Conservation (phyloP, 2,113 vertebrate genomes). For the Otis tarda region DNA sequence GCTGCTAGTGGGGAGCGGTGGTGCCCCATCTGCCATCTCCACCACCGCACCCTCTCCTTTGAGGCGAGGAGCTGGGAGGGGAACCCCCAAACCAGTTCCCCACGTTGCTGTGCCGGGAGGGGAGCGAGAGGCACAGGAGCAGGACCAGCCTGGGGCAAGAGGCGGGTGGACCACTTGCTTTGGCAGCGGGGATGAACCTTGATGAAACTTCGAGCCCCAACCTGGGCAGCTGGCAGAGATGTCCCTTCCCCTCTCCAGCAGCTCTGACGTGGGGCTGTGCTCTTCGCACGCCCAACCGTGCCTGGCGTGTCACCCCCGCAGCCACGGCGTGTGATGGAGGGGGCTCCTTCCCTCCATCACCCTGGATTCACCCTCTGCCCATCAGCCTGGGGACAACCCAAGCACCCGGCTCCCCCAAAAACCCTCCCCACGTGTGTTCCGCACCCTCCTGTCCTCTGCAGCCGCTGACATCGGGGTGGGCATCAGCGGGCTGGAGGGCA, state of each 20-base stretch:
- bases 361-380: not conserved
- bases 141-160: not conserved
- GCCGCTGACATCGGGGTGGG: conserved; percentile 92
- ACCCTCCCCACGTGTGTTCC: accelerated
- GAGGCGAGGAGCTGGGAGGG: not conserved
- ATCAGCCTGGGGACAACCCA: not conserved
- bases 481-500: conserved; percentile 86
- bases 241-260: not conserved
- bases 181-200: not conserved
- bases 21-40: not conserved
- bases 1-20: not conserved
- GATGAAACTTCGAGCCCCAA: not conserved
- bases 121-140: accelerated
- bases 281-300: accelerated
- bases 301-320: not conserved
- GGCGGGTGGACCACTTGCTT: not conserved
- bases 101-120: not conserved
- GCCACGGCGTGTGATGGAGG: accelerated
- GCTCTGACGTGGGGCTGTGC: not conserved
- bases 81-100: not conserved
- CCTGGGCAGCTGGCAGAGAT: not conserved
- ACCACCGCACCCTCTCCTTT: not conserved
- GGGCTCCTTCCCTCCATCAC: not conserved
- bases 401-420: not conserved
- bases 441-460: not conserved